Evolutionary conservation across 1,140 invertebrate genomes (phyloP), one percentile per base, ranked within the genome.

Genomic region (Drosophila pruinosa): DNA sequence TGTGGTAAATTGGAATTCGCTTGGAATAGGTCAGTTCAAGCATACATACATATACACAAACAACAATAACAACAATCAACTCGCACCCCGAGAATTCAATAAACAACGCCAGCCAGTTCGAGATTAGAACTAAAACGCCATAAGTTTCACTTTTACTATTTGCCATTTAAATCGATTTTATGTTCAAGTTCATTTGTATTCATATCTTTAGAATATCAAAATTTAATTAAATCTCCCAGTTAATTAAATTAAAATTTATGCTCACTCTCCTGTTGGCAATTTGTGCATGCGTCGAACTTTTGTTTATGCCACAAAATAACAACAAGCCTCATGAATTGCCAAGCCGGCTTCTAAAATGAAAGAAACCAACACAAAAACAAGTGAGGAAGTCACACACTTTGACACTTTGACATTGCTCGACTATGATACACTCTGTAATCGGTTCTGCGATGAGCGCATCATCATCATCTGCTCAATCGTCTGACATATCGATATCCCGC

Each of bases 1-100:
- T n/a, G 17, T 22, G 1, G 67, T 39, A 79, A 85, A 86, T 81
- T 81, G 81, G 71, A 86, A 68, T 74, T 34, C 14, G 56, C 77
- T 85, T 85, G 77, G 82, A 86, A 74, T 85, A 85, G 81, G 81
- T 85, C 81, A 85, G 81, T 77, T 85, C 26, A 15, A 54, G 19
- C 59, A 65, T 8, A 15, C 31, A 63, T 57, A 57, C 61, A 47
- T 43, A 22, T 28, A 50, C 43, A 62, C 36, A 59, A 56, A 70
- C 48, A 53, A 47, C n/a, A 56, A 56, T n/a, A n/a, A n/a, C n/a
- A n/a, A n/a, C n/a, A n/a, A n/a, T n/a, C n/a, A n/a, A 12, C 31
- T 17, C 14, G 3, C 34, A 43, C 12, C 41, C 48, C 28, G 14
- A 26, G n/a, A 28, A 48, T 34, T 48, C 8, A 26, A 64, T 70